Base-by-base conservation (phyloP, 2,797 vertebrate species). In the Chloroceryle inda region DNA sequence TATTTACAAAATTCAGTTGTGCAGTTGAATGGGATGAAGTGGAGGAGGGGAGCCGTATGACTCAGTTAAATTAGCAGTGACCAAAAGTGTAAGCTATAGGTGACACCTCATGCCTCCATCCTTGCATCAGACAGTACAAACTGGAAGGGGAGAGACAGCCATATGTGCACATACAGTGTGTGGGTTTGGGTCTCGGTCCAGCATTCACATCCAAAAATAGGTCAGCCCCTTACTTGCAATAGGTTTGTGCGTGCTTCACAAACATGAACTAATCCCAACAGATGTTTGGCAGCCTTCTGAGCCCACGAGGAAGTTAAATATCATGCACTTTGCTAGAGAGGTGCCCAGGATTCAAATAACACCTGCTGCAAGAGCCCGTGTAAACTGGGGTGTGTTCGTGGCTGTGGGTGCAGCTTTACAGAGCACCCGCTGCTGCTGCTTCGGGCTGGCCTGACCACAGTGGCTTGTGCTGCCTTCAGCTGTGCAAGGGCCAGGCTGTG, bases 231-330 rank as follows among this genome's bases (percentile, higher is more conserved):
- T 95, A 76, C 62, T 89, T 88, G 69, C 0, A 1, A 19, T 9
- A 56, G 62, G 6, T 59, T 89, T 62, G 31, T 81, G 44, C 80
- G 76, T 5, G 0, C 69, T 85, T 79, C 11, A 64, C 64, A 68
- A 47, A 80, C 72, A 52, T 4, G 38, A 89, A 58, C 75, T 96
- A 91, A 96, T 94, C 84, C 64, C 42, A 92, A 11, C 89, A 96
- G 95, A 96, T 93, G 94, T 89, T 94, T 83, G 82, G 73, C 94
- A 91, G 79, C 55, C 42, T 92, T 38, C 38, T 62, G 69, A 84
- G 62, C 69, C 76, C 69, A 76, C 33, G 74, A 91, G 87, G 91
- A 94, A 94, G 85, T 94, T 84, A 37, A 96, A 62, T 95, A 86
- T 94, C 79, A 29, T 63, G 50, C 33, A 35, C 64, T 92, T 92